Evolutionary conservation across 2,113 vertebrate genomes (phyloP).

Genomic region (Rhodinocichla rosea): DNA sequence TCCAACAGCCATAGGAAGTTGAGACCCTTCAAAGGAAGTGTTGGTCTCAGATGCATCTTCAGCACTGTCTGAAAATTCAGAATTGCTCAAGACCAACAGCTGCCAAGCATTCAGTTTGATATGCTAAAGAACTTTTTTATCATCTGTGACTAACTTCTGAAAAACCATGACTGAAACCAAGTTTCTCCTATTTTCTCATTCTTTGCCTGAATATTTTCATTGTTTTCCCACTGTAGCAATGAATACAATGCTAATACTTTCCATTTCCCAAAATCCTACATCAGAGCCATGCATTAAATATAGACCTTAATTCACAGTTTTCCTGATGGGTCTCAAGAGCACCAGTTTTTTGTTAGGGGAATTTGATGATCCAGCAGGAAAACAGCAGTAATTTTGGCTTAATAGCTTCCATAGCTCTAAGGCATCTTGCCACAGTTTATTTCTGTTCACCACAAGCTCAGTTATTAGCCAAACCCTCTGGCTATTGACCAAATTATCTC

Average conservation of each 20-base stretch:
- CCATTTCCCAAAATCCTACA: not conserved
- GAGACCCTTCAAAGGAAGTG: not conserved
- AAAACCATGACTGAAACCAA: not conserved
- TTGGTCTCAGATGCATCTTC: not conserved
- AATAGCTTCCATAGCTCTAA: not conserved
- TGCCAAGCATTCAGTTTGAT: not conserved
- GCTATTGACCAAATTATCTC: not conserved
- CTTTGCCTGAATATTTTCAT: not conserved
- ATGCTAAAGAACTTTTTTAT: not conserved
- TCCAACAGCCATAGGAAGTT: not conserved
- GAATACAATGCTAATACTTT: not conserved
- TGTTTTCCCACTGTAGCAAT: not conserved
- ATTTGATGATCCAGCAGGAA: not conserved
- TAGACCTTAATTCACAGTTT: not conserved
- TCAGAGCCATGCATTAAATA: not conserved
- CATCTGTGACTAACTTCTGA: not conserved
- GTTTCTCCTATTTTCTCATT: not conserved
- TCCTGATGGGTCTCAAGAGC: not conserved
- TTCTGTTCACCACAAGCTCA: not conserved
- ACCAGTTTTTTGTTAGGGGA: not conserved
- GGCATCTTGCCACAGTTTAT: not conserved
- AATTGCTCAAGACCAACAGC: not conserved
- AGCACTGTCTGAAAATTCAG: constrained; percentile 10
- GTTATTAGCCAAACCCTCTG: not conserved
- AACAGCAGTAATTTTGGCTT: not conserved